phyloP scores from a whole-genome alignment of 2,797 vertebrate species.

The Sebastes reedi region DNA sequence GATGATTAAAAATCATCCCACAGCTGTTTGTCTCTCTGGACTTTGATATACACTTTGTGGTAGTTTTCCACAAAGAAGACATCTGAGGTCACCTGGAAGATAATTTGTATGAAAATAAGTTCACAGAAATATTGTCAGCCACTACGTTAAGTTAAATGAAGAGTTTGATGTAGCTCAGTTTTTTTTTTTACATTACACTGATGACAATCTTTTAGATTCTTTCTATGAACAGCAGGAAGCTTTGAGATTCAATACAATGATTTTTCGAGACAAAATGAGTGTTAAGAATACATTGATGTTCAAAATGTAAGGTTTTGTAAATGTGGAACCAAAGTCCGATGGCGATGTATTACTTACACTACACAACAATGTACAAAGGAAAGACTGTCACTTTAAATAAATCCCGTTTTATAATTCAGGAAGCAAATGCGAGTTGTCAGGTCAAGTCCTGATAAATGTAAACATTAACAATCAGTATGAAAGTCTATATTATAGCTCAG shows the following conservation, averaged over 20 bases:
- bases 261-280: not conserved
- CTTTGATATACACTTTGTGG: conserved; percentile 48
- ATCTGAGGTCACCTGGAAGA: not conserved
- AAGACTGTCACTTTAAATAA: conserved; percentile 12
- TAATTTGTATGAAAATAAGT: not conserved
- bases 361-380: not conserved
- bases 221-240: not conserved
- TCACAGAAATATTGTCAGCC: not conserved
- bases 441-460: not conserved
- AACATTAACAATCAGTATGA: not conserved
- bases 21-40: conserved; percentile 41
- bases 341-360: not conserved
- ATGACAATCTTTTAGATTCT: not conserved
- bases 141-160: not conserved
- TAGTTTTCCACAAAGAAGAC: conserved; percentile 46
- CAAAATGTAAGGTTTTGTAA: no score
- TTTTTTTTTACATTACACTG: not conserved
- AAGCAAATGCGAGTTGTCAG: not conserved
- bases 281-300: not conserved
- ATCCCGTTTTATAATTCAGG: not conserved
- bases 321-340: not conserved
- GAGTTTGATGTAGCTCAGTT: not conserved
- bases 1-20: not conserved
- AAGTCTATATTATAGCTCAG: not conserved
- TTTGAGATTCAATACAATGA: not conserved